Evolutionary conservation across 2,797 vertebrate species (phyloP).

Genomic region (Hypotaenidia philippensis): DNA sequence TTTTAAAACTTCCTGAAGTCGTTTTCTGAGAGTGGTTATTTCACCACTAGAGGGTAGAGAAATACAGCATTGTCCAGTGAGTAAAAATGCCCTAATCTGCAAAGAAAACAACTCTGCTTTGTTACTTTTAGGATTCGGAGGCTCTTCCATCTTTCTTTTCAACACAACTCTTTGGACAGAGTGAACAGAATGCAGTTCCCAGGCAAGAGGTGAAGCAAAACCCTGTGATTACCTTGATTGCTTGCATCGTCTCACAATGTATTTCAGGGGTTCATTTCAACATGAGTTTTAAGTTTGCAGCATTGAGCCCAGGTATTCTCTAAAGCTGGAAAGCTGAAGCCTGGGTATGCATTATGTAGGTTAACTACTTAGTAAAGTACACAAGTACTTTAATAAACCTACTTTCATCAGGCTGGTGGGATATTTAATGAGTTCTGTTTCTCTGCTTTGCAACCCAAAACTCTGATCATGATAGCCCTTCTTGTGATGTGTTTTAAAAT

Average conservation of each 20-base stretch:
- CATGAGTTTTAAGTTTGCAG: not conserved
- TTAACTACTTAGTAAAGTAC: not conserved
- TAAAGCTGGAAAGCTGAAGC: not conserved
- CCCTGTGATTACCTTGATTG: not conserved
- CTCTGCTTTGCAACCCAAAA: not conserved
- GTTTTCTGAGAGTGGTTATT: not conserved
- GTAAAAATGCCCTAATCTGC: not conserved
- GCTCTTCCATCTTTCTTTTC: not conserved
- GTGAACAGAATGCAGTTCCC: not conserved
- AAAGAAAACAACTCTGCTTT: not conserved
- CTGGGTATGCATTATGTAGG: not conserved
- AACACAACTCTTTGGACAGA: not conserved
- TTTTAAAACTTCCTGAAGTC: not conserved
- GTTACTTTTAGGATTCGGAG: not conserved
- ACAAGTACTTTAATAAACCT: not conserved
- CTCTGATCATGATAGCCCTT: not conserved
- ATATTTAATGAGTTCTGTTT: not conserved
- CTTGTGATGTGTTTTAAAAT: not conserved
- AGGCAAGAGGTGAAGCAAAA: not conserved
- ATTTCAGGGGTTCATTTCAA: not conserved
- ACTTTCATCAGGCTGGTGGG: not conserved
- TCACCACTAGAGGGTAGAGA: constrained; percentile 70
- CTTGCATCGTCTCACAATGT: not conserved
- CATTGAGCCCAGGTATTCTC: not conserved
- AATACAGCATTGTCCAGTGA: not conserved